Evolutionary conservation across 2,797 vertebrate species (phyloP).

Genomic region (Aphelocoma californica): DNA sequence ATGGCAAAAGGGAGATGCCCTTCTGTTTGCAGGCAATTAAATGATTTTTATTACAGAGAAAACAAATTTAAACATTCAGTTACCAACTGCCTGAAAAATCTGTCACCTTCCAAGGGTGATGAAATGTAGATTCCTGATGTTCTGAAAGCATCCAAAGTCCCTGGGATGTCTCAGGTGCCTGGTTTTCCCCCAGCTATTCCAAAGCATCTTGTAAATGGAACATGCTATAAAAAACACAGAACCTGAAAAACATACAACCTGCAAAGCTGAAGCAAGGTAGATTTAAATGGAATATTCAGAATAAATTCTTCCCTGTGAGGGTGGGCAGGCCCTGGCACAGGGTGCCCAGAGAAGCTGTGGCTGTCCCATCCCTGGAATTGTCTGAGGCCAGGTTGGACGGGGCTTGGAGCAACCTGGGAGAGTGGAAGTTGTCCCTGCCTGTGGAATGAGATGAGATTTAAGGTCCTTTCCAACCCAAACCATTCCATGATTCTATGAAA

Average conservation of each 20-base stretch:
- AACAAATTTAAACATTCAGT: background rate
- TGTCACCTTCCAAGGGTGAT: background rate
- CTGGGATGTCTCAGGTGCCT: background rate
- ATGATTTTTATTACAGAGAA: background rate
- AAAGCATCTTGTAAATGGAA: background rate
- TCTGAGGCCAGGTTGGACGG: fast-evolving
- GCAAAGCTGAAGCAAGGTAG: background rate
- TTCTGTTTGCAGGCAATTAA: background rate
- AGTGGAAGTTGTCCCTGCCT: background rate
- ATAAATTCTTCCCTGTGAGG: background rate
- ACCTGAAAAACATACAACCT: background rate
- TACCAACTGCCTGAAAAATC: background rate
- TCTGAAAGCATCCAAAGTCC: background rate
- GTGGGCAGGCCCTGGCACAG: fast-evolving
- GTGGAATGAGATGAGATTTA: background rate
- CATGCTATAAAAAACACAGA: background rate
- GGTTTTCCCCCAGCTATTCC: background rate
- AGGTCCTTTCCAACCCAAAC: background rate
- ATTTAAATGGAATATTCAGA: background rate
- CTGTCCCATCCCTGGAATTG: background rate
- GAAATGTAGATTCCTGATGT: background rate
- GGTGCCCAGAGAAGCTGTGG: background rate
- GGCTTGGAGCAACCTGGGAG: background rate
- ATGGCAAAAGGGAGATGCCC: background rate
- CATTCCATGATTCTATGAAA: background rate